Percentiles rank a stretch among this genome's conserved stretches.
These are phyloP conservation scores for Leptopilina myrica DNA, from an alignment of 2,888 invertebrate genomes.

Conservation along the genomic window DNA sequence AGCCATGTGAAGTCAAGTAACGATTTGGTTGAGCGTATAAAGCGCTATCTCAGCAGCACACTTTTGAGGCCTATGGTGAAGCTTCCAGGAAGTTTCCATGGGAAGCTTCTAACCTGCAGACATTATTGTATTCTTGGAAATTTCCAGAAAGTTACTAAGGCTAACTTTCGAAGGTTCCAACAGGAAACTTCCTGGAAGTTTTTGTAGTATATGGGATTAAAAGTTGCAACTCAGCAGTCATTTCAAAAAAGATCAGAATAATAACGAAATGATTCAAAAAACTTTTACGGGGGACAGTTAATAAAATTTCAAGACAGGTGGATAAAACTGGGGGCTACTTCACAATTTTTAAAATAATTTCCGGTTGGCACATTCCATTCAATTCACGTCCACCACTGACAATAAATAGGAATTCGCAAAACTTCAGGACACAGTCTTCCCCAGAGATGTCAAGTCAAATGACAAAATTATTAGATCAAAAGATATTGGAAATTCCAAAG, in stretches of 20 bases:
- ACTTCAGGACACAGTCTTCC: neutral
- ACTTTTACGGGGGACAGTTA: neutral
- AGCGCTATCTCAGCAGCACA: too few species aligned
- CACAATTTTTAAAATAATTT: neutral
- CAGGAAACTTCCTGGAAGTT: too few species aligned
- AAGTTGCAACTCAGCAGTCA: slow-evolving; percentile 24
- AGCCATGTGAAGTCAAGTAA: too few species aligned
- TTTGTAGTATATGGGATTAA: too few species aligned
- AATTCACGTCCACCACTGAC: neutral
- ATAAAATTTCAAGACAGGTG: neutral
- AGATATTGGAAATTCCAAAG: neutral
- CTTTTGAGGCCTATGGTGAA: too few species aligned
- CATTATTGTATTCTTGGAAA: too few species aligned
- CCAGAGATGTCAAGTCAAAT: neutral
- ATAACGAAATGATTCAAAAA: neutral
- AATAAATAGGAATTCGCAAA: neutral
- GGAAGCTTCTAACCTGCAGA: too few species aligned
- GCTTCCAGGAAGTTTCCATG: too few species aligned
- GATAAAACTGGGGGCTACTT: neutral
- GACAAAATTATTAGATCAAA: neutral
- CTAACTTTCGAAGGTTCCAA: too few species aligned
- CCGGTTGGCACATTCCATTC: neutral
- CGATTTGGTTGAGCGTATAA: too few species aligned
- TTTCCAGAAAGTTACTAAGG: too few species aligned
- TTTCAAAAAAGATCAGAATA: slow-evolving; percentile 43